These are phyloP conservation scores for Morpho helenor DNA, from an alignment of 2,888 invertebrate genomes.

Conservation along the genomic window DNA sequence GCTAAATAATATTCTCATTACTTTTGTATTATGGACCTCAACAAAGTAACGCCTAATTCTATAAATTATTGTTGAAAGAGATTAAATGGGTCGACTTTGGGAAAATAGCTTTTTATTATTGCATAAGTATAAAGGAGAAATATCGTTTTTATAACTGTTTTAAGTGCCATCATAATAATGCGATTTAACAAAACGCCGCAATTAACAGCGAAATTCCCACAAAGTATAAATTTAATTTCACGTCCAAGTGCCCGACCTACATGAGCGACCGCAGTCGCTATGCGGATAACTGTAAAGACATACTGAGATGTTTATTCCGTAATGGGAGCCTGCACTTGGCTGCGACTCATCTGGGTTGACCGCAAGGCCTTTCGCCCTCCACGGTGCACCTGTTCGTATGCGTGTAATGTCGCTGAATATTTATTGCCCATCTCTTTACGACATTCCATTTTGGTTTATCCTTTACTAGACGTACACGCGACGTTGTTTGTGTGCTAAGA, in stretches of 20 bases:
- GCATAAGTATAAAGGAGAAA: too few species aligned
- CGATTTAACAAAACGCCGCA: slow-evolving; percentile 32
- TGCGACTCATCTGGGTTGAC: slow-evolving; percentile 57
- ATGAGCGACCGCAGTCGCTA: slow-evolving; percentile 55
- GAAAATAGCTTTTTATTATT: too few species aligned
- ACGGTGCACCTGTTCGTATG: slow-evolving; percentile 34
- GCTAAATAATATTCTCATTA: too few species aligned
- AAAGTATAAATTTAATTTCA: slow-evolving; percentile 63
- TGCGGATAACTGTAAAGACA: slow-evolving; percentile 66
- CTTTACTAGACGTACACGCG: too few species aligned
- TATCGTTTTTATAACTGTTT: too few species aligned
- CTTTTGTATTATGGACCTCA: too few species aligned
- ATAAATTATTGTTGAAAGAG: too few species aligned
- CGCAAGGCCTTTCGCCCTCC: slow-evolving; percentile 46
- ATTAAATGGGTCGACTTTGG: too few species aligned
- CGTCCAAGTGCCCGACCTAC: slow-evolving; percentile 62
- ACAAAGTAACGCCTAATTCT: too few species aligned
- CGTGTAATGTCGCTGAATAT: slow-evolving; percentile 18
- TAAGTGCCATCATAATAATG: neutral
- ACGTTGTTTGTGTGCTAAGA: neutral
- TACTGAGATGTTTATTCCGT: slow-evolving; percentile 38
- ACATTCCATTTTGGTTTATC: neutral
- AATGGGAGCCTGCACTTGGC: slow-evolving; percentile 39
- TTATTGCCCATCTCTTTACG: slow-evolving; percentile 17
- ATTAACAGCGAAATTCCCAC: slow-evolving; percentile 55